Evolutionary conservation across 2,797 vertebrate genomes (phyloP).

Genomic region (Lerista edwardsae): DNA sequence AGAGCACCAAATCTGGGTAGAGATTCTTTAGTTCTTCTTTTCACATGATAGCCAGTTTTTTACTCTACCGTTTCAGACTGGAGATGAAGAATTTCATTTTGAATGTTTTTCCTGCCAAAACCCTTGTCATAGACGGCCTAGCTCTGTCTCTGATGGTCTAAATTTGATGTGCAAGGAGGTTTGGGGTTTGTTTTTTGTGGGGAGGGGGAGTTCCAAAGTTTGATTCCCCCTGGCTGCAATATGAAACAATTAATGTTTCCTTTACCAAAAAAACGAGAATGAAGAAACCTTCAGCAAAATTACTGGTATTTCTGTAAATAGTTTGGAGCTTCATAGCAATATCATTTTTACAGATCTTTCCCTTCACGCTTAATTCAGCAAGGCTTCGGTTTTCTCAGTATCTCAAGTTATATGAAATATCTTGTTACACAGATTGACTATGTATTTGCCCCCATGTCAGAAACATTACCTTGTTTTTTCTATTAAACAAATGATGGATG

Average conservation of each 20-base stretch:
- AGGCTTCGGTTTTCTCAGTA: background rate
- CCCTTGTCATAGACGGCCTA: background rate
- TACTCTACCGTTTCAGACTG: background rate
- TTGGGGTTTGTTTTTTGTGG: background rate
- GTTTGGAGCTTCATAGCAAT: background rate
- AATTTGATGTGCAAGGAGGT: background rate
- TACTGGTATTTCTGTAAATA: background rate
- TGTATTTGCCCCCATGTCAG: background rate
- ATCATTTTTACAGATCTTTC: background rate
- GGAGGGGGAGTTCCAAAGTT: background rate
- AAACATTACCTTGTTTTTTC: background rate
- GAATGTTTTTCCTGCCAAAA: background rate
- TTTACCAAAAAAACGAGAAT: background rate
- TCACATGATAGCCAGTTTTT: background rate
- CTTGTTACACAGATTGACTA: background rate
- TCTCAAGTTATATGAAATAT: background rate
- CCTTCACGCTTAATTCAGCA: background rate
- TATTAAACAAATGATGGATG: background rate
- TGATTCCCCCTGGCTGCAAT: background rate
- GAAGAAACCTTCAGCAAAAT: background rate
- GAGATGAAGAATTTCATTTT: background rate
- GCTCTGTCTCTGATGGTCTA: background rate
- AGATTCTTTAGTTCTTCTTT: constrained; percentile 6
- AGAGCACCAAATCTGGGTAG: background rate
- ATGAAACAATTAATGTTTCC: background rate